phyloP scores from a whole-genome alignment of 2,113 vertebrate genomes.

The Gadus chalcogrammus region DNA sequence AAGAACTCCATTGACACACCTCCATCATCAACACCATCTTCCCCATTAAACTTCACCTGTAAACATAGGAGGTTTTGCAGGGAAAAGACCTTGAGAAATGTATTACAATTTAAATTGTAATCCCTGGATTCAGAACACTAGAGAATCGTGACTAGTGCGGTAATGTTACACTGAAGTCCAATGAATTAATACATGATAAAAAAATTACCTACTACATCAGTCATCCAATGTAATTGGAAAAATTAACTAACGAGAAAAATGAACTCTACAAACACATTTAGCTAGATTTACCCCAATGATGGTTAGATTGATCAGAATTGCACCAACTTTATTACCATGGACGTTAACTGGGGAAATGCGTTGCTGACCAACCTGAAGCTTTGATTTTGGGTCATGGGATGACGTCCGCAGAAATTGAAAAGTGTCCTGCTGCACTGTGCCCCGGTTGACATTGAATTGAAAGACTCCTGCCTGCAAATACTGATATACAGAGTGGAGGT shows the following conservation, averaged over 20 bases:
- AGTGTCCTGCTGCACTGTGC: slow-evolving; percentile 19
- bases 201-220: too few species aligned
- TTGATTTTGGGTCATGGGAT: background rate
- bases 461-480: background rate
- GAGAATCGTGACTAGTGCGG: too few species aligned
- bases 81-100: too few species aligned
- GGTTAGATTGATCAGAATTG: too few species aligned
- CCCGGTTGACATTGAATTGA: slow-evolving; percentile 22
- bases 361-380: slow-evolving; percentile 8
- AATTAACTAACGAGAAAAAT: too few species aligned
- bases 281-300: too few species aligned
- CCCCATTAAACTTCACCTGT: slow-evolving; percentile 39
- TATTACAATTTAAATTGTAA: too few species aligned
- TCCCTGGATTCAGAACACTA: too few species aligned
- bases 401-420: slow-evolving; percentile 12
- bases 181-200: too few species aligned
- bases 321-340: too few species aligned
- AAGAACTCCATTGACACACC: slow-evolving; percentile 57
- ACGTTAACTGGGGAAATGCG: background rate
- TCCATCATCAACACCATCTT: background rate
- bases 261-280: background rate
- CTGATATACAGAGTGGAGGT: background rate
- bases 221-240: too few species aligned
- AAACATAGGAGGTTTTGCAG: background rate
- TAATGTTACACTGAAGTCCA: too few species aligned